Evolutionary conservation across 2,797 vertebrate species (phyloP), one percentile per base, ranked within the genome.

Genomic region (Phalanger gymnotis): DNA sequence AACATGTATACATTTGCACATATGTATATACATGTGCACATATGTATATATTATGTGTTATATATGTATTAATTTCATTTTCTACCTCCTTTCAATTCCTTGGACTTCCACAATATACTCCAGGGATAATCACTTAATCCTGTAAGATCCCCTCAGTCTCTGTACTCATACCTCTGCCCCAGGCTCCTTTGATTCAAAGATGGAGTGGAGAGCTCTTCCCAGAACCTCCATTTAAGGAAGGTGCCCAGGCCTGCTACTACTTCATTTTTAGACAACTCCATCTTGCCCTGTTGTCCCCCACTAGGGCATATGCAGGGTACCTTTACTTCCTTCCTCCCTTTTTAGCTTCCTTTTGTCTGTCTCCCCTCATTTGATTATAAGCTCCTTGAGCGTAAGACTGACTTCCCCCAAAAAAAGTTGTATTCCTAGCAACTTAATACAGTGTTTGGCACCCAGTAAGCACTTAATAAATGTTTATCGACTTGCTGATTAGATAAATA

Each of bases 241-340:
- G 40, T 47, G 2, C 19, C 7, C 22, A 47, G 40, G 30, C n/a
- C 12, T 1, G 3, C 7, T 5, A 81, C 27, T 0, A 9, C 11
- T 81, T 81, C 73, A 81, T 47, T 47, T 81, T 81, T 81, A 13
- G n/a, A 47, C 3, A 81, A 2, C 2, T 73, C 66, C 73, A 81
- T 81, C n/a, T 47, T 73, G 34, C 30, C 22, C n/a, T 19, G 30
- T 40, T 73, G 22, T 1, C 73, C 40, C 14, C 34, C 7, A n/a
- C 34, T 2, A 73, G 19, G 66, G 16, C 6, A 40, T 73, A 73
- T 40, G 66, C 66, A 73, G 12, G 5, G 19, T 9, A 73, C 6
- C 66, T 40, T 73, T 40, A 0, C 19, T 66, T 73, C 2, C n/a
- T 40, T 0, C 66, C n/a, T 25, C n/a, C 19, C 40, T 25, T 73